phyloP scores from a whole-genome alignment of 2,113 vertebrate genomes.

The Bubo blakistoni region DNA sequence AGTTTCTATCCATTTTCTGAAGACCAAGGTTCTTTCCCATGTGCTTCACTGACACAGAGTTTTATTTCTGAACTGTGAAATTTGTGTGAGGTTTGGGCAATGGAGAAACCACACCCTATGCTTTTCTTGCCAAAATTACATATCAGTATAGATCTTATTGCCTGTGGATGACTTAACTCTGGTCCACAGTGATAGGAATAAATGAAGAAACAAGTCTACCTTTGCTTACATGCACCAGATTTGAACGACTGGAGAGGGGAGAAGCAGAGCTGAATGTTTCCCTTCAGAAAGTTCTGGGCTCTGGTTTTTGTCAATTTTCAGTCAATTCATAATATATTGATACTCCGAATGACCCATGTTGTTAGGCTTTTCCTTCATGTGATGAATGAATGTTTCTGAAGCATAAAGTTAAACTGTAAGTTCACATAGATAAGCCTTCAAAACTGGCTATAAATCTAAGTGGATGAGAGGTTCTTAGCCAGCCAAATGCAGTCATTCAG shows the following conservation, averaged over 20 bases:
- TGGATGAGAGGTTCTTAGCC: not conserved
- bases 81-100: not conserved
- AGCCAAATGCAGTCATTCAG: not conserved
- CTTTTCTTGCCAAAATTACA: not conserved
- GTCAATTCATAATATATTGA: not conserved
- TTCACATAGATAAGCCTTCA: not conserved
- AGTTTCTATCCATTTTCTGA: not conserved
- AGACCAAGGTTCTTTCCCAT: not conserved
- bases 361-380: not conserved
- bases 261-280: not conserved
- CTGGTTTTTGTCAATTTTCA: not conserved
- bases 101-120: not conserved
- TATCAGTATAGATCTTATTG: not conserved
- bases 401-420: not conserved
- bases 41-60: not conserved
- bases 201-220: rapidly evolving
- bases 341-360: not conserved
- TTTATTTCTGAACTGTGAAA: not conserved
- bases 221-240: not conserved
- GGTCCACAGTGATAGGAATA: not conserved
- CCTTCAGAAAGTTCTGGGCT: not conserved
- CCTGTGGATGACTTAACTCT: not conserved
- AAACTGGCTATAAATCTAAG: not conserved
- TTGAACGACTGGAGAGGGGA: not conserved
- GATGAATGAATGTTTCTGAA: not conserved